Conservation (phyloP, 1,140 invertebrate species). For the Adoxophyes honmai region DNA sequence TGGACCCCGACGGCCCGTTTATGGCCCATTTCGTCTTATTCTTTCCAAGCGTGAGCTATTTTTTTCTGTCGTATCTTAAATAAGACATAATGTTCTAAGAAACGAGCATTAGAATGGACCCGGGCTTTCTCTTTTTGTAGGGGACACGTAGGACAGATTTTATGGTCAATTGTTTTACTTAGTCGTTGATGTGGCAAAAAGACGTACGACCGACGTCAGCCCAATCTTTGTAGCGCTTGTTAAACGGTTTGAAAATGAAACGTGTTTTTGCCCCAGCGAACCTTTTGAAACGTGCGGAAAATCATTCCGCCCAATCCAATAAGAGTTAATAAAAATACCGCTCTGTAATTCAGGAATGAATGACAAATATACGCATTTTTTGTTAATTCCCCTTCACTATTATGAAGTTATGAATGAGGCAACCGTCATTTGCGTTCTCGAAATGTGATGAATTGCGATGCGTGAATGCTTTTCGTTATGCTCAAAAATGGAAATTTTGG, state of each 20-base stretch:
- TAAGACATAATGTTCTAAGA: conserved; percentile 73
- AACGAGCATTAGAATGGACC: conserved; percentile 62
- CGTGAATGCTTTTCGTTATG: conserved; percentile 15
- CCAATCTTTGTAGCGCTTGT: conserved; percentile 20
- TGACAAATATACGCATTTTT: neutral
- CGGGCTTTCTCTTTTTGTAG: conserved; percentile 61
- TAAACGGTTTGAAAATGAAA: conserved; percentile 36
- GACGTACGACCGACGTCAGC: conserved; percentile 19
- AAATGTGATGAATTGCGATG: neutral
- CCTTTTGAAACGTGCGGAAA: conserved; percentile 33
- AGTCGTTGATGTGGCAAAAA: conserved; percentile 56
- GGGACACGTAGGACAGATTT: conserved; percentile 63
- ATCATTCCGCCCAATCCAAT: conserved; percentile 32
- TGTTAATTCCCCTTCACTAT: neutral
- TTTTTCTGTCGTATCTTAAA: conserved; percentile 66
- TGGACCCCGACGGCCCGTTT: conserved; percentile 43
- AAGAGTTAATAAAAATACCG: conserved; percentile 26
- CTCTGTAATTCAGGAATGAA: neutral
- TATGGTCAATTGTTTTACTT: conserved; percentile 71
- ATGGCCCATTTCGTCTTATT: conserved; percentile 62
- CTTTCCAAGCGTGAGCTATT: conserved; percentile 51
- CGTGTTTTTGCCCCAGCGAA: conserved; percentile 30
- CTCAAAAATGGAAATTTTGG: conserved; percentile 12
- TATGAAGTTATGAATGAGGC: neutral
- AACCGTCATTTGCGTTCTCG: neutral